Percentiles rank a stretch among this genome's conserved stretches.
Evolutionary conservation across 2,888 invertebrate genomes (phyloP).

Genomic region (Serrognathus titanus): DNA sequence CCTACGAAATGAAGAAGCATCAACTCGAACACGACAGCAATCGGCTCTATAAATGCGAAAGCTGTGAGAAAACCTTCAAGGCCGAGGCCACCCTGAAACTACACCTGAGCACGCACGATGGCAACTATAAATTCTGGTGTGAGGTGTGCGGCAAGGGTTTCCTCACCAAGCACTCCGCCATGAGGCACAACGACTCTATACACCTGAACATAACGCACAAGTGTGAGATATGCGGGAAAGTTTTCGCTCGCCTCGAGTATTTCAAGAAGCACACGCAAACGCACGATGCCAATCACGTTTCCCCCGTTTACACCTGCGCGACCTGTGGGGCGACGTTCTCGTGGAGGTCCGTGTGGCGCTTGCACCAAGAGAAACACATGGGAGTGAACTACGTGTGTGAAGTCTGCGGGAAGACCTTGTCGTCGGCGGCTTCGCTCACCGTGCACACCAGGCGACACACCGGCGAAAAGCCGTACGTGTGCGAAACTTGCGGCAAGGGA

Average conservation of each 20-base stretch:
- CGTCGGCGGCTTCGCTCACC: too few species aligned
- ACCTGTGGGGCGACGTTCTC: background rate
- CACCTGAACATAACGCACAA: background rate
- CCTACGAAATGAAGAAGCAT: constrained; percentile 10
- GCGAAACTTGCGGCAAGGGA: constrained; percentile 53
- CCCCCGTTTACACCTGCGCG: constrained; percentile 2
- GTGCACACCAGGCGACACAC: constrained; percentile 39
- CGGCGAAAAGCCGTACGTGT: constrained; percentile 53
- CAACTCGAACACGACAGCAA: background rate
- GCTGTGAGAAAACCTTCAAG: constrained; percentile 21
- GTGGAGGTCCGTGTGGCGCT: background rate
- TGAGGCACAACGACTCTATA: constrained; percentile 9
- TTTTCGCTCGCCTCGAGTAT: background rate
- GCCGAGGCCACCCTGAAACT: constrained; percentile 24
- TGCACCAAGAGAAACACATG: background rate
- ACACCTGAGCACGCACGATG: background rate
- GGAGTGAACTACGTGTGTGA: constrained; percentile 20
- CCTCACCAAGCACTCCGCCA: constrained; percentile 12
- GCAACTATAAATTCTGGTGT: constrained; percentile 23
- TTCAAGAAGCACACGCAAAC: background rate
- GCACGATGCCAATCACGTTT: constrained; percentile 8
- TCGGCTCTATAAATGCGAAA: constrained; percentile 7
- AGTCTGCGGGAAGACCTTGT: constrained; percentile 24
- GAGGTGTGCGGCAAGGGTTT: constrained; percentile 22
- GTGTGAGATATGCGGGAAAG: constrained; percentile 8